Percentiles rank a stretch among this genome's conserved stretches.
These are phyloP conservation scores for Philaethria dido DNA, from an alignment of 2,888 invertebrate species.

Conservation along the genomic window DNA sequence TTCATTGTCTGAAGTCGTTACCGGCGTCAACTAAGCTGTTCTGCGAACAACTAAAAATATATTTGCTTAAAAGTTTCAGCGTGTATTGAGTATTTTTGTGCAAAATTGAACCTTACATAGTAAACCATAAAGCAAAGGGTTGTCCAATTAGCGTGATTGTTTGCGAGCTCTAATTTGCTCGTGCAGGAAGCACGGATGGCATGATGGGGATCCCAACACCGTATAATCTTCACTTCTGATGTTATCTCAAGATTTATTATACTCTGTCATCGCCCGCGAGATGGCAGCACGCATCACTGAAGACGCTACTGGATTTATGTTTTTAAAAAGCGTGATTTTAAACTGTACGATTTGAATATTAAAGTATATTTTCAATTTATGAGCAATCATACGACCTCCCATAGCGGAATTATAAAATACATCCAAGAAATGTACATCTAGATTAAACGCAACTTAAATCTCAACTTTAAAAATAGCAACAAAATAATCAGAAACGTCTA, in stretches of 20 bases:
- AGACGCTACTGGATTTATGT: slow-evolving; percentile 68
- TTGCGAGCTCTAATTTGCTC: slow-evolving; percentile 77
- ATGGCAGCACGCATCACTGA: slow-evolving; percentile 79
- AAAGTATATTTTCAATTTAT: slow-evolving; percentile 33
- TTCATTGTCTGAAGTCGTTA: slow-evolving; percentile 66
- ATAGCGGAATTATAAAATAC: slow-evolving; percentile 35
- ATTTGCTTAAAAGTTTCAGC: slow-evolving; percentile 53
- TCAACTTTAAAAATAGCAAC: neutral
- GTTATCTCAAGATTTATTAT: slow-evolving; percentile 82
- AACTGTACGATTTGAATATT: slow-evolving; percentile 50
- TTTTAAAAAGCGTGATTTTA: slow-evolving; percentile 49
- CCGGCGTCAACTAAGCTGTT: slow-evolving; percentile 70
- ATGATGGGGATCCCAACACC: slow-evolving; percentile 75
- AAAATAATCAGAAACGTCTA: slow-evolving; percentile 17
- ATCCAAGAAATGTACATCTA: slow-evolving; percentile 3
- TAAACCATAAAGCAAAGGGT: slow-evolving; percentile 48
- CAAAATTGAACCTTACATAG: slow-evolving; percentile 51
- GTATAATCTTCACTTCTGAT: slow-evolving; percentile 82
- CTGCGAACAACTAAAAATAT: slow-evolving; percentile 80
- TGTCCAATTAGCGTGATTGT: slow-evolving; percentile 55
- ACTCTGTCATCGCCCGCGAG: slow-evolving; percentile 78
- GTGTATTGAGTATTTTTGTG: slow-evolving; percentile 42
- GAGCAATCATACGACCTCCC: slow-evolving; percentile 48
- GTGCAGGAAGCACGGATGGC: slow-evolving; percentile 81
- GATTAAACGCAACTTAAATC: neutral